Evolutionary conservation across 2,113 vertebrate genomes (phyloP).

Genomic region (Tachuris rubrigastra): DNA sequence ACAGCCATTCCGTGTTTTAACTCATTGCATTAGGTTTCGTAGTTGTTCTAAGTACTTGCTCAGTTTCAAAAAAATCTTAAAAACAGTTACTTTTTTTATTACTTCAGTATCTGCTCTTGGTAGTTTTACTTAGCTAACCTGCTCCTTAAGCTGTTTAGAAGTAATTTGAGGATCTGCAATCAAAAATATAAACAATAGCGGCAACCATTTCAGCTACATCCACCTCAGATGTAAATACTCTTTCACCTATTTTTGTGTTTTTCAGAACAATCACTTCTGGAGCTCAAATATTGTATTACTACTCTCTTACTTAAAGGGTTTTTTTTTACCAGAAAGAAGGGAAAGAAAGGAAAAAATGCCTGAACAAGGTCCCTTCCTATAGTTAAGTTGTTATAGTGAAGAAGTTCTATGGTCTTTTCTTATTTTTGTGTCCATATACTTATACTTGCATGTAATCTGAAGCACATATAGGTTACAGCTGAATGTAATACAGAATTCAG

Average conservation of each 20-base stretch:
- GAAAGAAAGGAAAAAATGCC: background rate
- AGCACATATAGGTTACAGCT: background rate
- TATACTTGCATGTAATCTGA: background rate
- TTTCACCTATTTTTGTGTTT: background rate
- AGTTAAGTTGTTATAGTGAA: background rate
- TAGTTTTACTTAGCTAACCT: background rate
- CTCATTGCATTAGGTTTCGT: background rate
- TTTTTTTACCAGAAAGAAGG: background rate
- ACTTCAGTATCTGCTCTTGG: background rate
- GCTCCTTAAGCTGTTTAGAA: background rate
- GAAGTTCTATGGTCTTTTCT: background rate
- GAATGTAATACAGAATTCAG: background rate
- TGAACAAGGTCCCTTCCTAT: background rate
- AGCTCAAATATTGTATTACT: background rate
- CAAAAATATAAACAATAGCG: background rate
- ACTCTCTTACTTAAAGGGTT: background rate
- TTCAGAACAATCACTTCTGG: background rate
- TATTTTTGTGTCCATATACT: background rate
- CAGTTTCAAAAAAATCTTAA: background rate
- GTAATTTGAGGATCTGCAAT: background rate
- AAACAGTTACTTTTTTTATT: background rate
- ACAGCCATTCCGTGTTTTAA: background rate
- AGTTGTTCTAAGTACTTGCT: background rate
- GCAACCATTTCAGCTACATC: background rate
- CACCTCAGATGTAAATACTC: background rate